phyloP scores from a whole-genome alignment of 53 echinoderm and acorn worm genomes.

The Arbacia lixula region DNA sequence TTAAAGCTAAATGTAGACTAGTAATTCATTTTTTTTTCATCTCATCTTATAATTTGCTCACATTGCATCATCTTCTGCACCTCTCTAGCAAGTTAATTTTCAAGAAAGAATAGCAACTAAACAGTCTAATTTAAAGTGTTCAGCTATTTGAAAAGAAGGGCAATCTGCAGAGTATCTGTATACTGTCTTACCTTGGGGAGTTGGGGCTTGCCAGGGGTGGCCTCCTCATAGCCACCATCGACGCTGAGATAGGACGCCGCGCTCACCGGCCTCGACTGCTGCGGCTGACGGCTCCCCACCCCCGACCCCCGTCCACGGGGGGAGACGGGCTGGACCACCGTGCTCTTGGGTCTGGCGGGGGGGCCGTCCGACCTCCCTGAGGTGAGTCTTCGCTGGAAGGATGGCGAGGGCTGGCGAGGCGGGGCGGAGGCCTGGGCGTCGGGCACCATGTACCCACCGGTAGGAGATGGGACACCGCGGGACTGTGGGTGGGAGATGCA shows the following conservation, averaged over 20 bases:
- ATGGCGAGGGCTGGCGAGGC: conserved; percentile 1
- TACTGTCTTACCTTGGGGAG: conserved; percentile 25
- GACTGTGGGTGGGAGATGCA: conserved; percentile 22
- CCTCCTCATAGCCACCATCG: background rate
- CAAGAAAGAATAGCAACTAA: too few relatives aligned
- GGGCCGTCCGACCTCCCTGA: background rate
- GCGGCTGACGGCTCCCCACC: background rate
- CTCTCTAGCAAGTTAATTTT: too few relatives aligned
- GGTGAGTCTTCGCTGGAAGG: conserved; percentile 28
- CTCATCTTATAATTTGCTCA: too few relatives aligned
- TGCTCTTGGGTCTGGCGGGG: background rate
- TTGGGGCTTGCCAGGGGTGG: background rate
- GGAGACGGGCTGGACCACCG: background rate
- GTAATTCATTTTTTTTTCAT: too few relatives aligned
- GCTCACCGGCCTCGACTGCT: conserved; percentile 11
- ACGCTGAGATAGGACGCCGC: conserved; percentile 27
- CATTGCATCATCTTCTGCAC: too few relatives aligned
- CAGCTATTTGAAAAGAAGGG: too few relatives aligned
- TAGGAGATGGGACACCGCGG: conserved; percentile 12
- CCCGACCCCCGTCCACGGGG: background rate
- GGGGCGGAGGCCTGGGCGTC: conserved; percentile 1
- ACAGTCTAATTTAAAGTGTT: too few relatives aligned
- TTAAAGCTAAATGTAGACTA: too few relatives aligned
- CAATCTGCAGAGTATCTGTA: too few relatives aligned
- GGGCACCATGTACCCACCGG: background rate